phyloP scores from a whole-genome alignment of 2,888 invertebrate species.

The Orchestes rusci region DNA sequence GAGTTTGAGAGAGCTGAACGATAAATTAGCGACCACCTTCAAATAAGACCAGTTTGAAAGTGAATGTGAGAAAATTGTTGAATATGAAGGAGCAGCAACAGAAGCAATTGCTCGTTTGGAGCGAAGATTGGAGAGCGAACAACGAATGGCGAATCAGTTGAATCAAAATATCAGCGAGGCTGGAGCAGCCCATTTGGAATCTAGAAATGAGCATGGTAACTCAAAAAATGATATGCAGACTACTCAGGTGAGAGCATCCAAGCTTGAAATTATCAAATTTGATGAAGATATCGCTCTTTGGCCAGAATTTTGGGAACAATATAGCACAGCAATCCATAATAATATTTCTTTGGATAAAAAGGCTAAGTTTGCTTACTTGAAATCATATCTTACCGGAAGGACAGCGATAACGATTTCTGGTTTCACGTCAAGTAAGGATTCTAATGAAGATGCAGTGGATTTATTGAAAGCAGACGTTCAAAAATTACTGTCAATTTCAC shows the following conservation, averaged over 20 bases:
- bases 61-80: neutral
- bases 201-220: neutral
- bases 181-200: neutral
- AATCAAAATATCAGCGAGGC: neutral
- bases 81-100: neutral
- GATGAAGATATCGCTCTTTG: conserved; percentile 10
- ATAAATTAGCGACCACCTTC: neutral
- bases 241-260: neutral
- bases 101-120: conserved; percentile 1
- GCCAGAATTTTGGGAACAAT: conserved; percentile 15
- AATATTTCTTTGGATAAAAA: conserved; percentile 2
- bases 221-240: neutral
- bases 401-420: conserved; percentile 4
- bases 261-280: conserved; percentile 11
- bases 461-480: conserved; percentile 1
- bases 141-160: neutral
- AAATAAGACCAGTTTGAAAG: neutral
- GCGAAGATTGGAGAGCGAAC: neutral
- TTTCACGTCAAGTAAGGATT: conserved; percentile 4
- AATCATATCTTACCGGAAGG: conserved; percentile 3
- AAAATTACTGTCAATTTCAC: neutral
- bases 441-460: conserved; percentile 6
- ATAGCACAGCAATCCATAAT: conserved; percentile 8
- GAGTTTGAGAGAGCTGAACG: too few relatives aligned
- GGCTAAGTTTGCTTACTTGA: conserved; percentile 7